These are phyloP conservation scores for Diadegma fenestrale DNA, from an alignment of 2,888 invertebrate species.

Conservation along the genomic window DNA sequence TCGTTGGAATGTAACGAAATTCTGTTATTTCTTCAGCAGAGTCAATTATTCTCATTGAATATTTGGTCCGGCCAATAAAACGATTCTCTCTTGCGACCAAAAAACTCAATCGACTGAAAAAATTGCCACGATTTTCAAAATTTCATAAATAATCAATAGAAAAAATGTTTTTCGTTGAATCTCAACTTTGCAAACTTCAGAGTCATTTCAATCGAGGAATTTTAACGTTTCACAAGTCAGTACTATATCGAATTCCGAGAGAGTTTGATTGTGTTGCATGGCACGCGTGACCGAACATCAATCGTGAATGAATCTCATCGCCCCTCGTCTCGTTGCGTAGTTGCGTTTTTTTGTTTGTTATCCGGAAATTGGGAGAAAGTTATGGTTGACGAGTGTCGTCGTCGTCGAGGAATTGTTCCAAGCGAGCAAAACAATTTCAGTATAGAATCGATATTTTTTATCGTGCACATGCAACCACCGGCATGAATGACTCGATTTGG, in stretches of 20 bases:
- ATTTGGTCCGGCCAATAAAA: too few species aligned
- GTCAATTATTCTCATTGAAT: too few species aligned
- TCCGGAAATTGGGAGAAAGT: constrained; percentile 78
- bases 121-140: too few species aligned
- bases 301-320: constrained; percentile 23
- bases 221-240: not conserved
- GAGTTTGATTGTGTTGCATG: constrained; percentile 10
- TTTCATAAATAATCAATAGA: too few species aligned
- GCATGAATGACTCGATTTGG: not conserved
- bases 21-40: too few species aligned
- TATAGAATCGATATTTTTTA: constrained; percentile 35
- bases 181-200: too few species aligned
- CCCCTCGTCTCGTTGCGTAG: constrained; percentile 1
- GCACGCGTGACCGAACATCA: constrained; percentile 15
- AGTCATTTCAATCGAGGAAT: not conserved
- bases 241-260: constrained; percentile 1
- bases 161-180: too few species aligned
- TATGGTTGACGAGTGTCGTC: constrained; percentile 49
- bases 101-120: too few species aligned
- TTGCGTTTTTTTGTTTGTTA: constrained; percentile 38
- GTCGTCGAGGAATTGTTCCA: constrained; percentile 54
- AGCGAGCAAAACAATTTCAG: constrained; percentile 7
- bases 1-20: too few species aligned
- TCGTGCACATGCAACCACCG: not conserved
- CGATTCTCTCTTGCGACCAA: too few species aligned